A percentile compares a stretch with the other conserved stretches of the same genome.
phyloP scores from a whole-genome alignment of 2,113 vertebrate genomes.

The Mobula hypostoma region DNA sequence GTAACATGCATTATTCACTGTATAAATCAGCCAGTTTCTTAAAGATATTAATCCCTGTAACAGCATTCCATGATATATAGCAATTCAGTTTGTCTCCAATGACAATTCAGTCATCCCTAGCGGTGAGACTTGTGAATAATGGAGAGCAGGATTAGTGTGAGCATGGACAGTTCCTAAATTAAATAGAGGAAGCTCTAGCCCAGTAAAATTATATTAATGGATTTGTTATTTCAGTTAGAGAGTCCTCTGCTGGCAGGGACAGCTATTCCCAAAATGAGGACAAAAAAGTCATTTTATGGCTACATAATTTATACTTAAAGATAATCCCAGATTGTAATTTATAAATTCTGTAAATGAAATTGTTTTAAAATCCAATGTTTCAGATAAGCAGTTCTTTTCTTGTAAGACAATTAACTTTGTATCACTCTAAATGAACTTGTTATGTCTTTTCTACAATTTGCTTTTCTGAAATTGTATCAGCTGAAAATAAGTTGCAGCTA shows the following conservation, averaged over 20 bases:
- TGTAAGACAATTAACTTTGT: neutral
- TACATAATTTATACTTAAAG: neutral
- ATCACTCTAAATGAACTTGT: neutral
- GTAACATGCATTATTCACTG: neutral
- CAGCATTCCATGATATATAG: neutral
- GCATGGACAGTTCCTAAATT: neutral
- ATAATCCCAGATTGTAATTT: neutral
- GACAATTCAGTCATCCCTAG: neutral
- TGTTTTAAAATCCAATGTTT: too few relatives aligned
- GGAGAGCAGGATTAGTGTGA: neutral
- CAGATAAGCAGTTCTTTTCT: neutral
- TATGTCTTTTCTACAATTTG: neutral
- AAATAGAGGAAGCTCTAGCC: neutral
- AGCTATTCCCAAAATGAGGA: neutral
- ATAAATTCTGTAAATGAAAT: neutral
- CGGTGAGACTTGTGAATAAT: neutral
- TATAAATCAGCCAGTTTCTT: conserved; percentile 4
- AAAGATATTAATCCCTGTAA: neutral
- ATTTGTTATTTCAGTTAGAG: conserved; percentile 4
- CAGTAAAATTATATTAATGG: neutral
- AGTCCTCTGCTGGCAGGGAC: conserved; percentile 16
- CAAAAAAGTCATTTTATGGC: neutral
- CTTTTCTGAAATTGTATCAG: neutral
- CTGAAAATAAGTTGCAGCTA: conserved; percentile 20
- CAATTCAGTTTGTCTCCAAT: neutral